Evolutionary conservation across 1,140 invertebrate species (phyloP), one percentile per base, ranked within the genome.

Genomic region (Drosophila bipectinata): DNA sequence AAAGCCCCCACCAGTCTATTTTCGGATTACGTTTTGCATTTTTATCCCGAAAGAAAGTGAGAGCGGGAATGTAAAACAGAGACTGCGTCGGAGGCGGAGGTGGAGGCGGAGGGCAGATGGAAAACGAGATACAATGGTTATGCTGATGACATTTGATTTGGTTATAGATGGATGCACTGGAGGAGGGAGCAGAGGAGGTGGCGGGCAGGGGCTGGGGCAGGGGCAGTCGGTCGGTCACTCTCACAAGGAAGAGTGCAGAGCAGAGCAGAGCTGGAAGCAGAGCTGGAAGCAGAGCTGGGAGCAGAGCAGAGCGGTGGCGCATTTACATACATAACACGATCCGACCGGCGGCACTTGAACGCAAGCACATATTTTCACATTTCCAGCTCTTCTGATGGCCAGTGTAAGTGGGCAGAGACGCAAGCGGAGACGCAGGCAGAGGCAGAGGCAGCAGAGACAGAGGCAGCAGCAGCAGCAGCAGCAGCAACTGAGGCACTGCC

Each of bases 291-390:
- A 72, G 58, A 58, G 73, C 21, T n/a, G n/a, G n/a, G n/a, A n/a
- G n/a, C n/a, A n/a, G 8, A 30, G 8, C 37, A 72, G 58, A 58
- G 73, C 21, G 4, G 39, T 6, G 2, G 6, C 41, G 68, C 78
- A 78, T 81, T 78, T 80, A 78, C 72, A 83, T 82, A 82, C 79
- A 83, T 82, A 82, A 82, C 79, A 83, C 75, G 79, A 67, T 72
- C 62, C 62, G 32, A 41, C 32, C 26, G 21, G 21, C 21, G 21
- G 21, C 21, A 21, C 21, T 21, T 21, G 21, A 21, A 3, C 21
- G 21, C 21, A 21, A 21, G 0, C 21, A 44, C 41, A 44, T 53
- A 12, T 53, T 18, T 30, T 32, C 41, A 44, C 41, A 44, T 53
- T 49, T n/a, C 10, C 24, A 34, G 57, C 58, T 53, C 69, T 69